These are phyloP conservation scores for Amazona ochrocephala DNA, from an alignment of 2,797 vertebrate genomes.

Conservation along the genomic window DNA sequence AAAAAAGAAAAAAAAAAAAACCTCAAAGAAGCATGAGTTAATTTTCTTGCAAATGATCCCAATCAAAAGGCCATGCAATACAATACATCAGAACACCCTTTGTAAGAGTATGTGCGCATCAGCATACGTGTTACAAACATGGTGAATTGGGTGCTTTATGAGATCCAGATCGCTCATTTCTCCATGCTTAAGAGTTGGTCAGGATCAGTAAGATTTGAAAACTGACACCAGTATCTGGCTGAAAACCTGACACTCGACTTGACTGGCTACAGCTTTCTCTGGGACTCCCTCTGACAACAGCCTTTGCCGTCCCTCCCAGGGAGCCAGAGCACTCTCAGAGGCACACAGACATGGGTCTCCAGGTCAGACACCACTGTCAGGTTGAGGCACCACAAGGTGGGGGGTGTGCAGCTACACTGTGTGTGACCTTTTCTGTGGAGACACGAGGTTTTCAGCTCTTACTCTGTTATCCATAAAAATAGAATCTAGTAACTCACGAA, in stretches of 20 bases:
- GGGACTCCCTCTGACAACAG: neutral
- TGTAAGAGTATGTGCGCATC: neutral
- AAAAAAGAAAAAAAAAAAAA: neutral
- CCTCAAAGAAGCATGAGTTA: neutral
- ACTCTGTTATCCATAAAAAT: neutral
- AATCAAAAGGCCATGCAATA: neutral
- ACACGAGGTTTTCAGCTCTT: neutral
- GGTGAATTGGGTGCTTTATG: neutral
- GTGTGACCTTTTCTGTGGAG: neutral
- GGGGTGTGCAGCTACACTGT: neutral
- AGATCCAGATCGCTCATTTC: neutral
- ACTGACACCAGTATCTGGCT: neutral
- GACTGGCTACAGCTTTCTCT: neutral
- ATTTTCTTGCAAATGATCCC: neutral
- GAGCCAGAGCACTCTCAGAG: neutral
- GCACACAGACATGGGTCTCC: neutral
- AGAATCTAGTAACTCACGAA: neutral
- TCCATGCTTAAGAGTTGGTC: neutral
- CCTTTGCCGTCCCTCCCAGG: fast-evolving
- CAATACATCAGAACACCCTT: neutral
- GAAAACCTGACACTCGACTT: neutral
- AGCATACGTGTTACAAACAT: neutral
- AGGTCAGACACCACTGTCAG: neutral
- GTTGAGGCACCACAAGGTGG: neutral
- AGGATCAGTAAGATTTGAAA: neutral